Evolutionary conservation across 53 echinoderm and acorn worm genomes (phyloP), one percentile per base, ranked within the genome.

Genomic region (Echinarachnius parma): DNA sequence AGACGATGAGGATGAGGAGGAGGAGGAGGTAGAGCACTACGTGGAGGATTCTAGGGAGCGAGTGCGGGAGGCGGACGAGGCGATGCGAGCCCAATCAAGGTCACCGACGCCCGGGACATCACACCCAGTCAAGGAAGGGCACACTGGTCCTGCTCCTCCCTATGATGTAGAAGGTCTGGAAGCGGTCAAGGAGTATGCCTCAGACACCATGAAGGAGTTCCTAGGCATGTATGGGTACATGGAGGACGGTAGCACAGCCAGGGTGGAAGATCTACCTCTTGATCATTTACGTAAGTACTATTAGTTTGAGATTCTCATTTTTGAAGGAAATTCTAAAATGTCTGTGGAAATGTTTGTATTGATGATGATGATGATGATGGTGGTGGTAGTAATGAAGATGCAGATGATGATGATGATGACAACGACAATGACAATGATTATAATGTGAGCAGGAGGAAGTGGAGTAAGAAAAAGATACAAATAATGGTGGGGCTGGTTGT

Each of bases 141-240:
- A 56, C 35, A 72, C 39, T n/a, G 56, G 14, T 37, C 74, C 74
- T 26, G 25, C 56, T 9, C 69, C 69, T 48, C 5, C 26, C 28
- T 72, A 72, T 39, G 74, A 72, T 42, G 21, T 56, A 5, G 74
- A 72, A 13, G 74, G 74, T 10, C 75, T 78, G 46, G 60, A 82
- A 21, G 87, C 85, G 2, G 92, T 92, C 22, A 76, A 87, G 74
- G 89, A 92, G 72, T 98, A 98, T 53, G 98, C 98, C 11, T 72
- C 91, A 27, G 83, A 85, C 61, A 92, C 98, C 37, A 88, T 98
- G 92, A 92, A 98, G 67, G 98, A 98, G 53, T 75, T 98, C 37
- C 77, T 98, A 4, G 92, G 88, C 20, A 85, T 98, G 88, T 98
- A 91, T 29, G 98, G 98, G 28, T 91, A 88, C 60, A 92, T 88